Evolutionary conservation across 2,888 invertebrate genomes (phyloP).

Genomic region (Julus scanicus): DNA sequence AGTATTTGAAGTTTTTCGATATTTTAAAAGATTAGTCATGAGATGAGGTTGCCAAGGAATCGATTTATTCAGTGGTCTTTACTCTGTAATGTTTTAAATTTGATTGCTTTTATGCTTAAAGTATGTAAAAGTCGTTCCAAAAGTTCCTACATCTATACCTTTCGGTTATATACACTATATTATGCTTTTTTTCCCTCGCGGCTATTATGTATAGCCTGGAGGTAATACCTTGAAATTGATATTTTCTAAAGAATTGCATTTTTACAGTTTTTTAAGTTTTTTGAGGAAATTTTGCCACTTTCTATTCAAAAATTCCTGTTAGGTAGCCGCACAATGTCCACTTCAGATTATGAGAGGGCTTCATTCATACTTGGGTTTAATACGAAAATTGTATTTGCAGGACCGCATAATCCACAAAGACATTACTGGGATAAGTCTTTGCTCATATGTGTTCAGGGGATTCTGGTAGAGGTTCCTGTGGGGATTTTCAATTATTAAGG

Average conservation of each 20-base stretch:
- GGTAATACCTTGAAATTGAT: slow-evolving; percentile 28
- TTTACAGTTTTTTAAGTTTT: slow-evolving; percentile 4
- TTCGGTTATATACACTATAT: background rate
- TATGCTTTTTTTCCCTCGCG: background rate
- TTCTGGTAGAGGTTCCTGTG: background rate
- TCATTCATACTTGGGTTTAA: slow-evolving; percentile 14
- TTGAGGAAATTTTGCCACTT: slow-evolving; percentile 31
- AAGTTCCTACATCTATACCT: background rate
- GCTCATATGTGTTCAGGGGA: background rate
- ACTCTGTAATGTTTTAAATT: slow-evolving; percentile 9
- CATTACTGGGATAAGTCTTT: slow-evolving; percentile 12
- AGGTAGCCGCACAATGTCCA: slow-evolving; percentile 16
- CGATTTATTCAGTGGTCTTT: background rate
- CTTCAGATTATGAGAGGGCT: slow-evolving; percentile 39
- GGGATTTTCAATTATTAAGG: background rate
- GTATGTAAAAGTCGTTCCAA: background rate
- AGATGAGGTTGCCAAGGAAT: background rate
- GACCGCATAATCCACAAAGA: background rate
- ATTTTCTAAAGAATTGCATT: background rate
- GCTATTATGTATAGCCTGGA: background rate
- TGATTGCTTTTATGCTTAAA: background rate
- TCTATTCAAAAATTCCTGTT: slow-evolving; percentile 1
- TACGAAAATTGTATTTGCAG: background rate
- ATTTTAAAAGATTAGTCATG: background rate
- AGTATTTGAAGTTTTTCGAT: slow-evolving; percentile 2